Evolutionary conservation across 2,113 vertebrate species (phyloP), one percentile per base, ranked within the genome.

Genomic region (Asarcornis scutulata): DNA sequence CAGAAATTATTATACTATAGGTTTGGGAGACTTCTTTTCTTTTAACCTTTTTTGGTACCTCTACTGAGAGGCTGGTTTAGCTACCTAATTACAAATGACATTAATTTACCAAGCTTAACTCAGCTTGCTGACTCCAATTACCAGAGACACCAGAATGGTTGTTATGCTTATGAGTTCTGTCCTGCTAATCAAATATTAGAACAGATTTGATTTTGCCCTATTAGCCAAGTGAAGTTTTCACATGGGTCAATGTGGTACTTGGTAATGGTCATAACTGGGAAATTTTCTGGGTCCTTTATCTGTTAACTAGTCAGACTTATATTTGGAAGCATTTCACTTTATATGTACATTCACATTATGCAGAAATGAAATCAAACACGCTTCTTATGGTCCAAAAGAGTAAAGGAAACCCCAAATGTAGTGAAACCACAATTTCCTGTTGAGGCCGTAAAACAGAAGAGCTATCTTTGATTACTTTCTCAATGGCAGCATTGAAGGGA

Each of bases 361-460:
- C 22, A 63, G 48, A 59, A 63, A 76, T 80, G 36, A 85, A 94
- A 58, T 94, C 56, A 75, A 74, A 72, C 27, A 20, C 22, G 71
- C 16, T 86, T 89, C 79, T 71, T 84, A 56, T 48, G 48, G 44
- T 71, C 73, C 23, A 75, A 63, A 91, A 83, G 68, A 75, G 52
- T 74, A 46, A 86, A 88, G 95, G 69, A 90, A 97, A 56, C 46
- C 29, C 68, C 2, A 2, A 68, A 91, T 44, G 17, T 27, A 88
- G 52, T 69, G 56, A 91, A 96, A 75, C 89, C 88, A 95, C 88
- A 68, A n/a, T 93, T 95, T 93, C 90, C 88, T 95, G 50, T 81
- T 91, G 86, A 95, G 92, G 48, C 73, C 32, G 18, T 93, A 82
- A 91, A 86, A n/a, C 48, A 83, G 79, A 91, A 76, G 83, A 84